phyloP scores from a whole-genome alignment of 1,140 invertebrate genomes.

The Lepidurus packardi region DNA sequence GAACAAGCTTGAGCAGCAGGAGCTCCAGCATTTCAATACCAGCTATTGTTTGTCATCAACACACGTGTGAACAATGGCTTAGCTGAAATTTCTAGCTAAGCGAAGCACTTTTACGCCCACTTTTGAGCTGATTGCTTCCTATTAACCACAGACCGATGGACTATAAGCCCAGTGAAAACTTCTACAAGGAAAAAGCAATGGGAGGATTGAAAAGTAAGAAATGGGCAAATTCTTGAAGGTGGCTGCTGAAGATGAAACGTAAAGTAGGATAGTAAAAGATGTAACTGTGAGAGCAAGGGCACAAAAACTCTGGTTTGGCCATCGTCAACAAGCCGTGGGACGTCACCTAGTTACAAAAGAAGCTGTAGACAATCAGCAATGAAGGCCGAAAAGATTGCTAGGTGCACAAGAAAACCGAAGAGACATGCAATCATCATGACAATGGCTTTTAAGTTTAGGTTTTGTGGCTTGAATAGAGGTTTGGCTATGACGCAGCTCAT shows the following conservation, averaged over 20 bases:
- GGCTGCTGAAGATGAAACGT: background rate
- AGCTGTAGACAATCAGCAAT: constrained; percentile 15
- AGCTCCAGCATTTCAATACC: background rate
- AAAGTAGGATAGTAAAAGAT: background rate
- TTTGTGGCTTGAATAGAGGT: constrained; percentile 21
- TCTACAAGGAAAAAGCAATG: background rate
- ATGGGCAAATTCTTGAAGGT: background rate
- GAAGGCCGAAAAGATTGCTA: constrained; percentile 4
- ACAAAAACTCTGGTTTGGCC: constrained; percentile 15
- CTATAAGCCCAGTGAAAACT: background rate
- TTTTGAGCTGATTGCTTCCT: background rate
- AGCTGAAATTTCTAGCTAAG: background rate
- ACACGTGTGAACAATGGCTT: constrained; percentile 13
- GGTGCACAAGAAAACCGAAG: constrained; percentile 21
- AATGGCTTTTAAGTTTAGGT: constrained; percentile 19
- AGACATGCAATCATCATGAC: constrained; percentile 21
- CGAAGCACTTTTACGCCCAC: background rate
- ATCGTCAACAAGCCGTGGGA: constrained; percentile 17
- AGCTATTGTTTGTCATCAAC: background rate
- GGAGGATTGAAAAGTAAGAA: background rate
- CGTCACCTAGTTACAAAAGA: constrained; percentile 14
- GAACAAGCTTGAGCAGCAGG: constrained; percentile 8
- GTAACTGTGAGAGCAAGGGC: background rate
- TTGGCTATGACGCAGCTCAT: constrained; percentile 21
- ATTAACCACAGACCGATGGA: background rate